Evolutionary conservation across 2,797 vertebrate species (phyloP), one percentile per base, ranked within the genome.

Genomic region (Poeciliopsis presidionis): DNA sequence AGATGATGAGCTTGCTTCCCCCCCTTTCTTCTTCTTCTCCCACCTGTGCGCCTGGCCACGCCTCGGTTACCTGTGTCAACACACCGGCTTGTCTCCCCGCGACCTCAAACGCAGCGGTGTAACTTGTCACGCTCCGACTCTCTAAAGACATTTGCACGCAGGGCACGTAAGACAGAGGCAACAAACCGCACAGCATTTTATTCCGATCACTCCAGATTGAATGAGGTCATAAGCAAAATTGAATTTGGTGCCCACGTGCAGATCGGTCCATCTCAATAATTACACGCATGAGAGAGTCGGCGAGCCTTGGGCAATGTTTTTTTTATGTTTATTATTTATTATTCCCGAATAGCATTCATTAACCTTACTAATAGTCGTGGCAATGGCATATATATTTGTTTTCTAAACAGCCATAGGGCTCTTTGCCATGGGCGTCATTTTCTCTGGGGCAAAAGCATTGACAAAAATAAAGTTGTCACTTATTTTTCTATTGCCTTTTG

Each of bases 1-100:
- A 16, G 33, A 55, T 7, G 18, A 41, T 41, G 0, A 5, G 46
- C 87, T 55, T 45, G 73, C 59, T 13, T 51, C 30, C 30, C 30
- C 30, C 30, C 30, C 30, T 51, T 28, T 11, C 1, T 28, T 75
- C 69, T 12, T 12, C 45, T 55, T 55, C 14, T 4, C 1, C 86
- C 69, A 93, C 89, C 90, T 90, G 89, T 25, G 82, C 51, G 30
- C 74, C 75, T 84, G 49, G 65, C 88, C 83, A 79, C 91, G 84
- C 92, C 92, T 83, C 1, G 0, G 20, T 0, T 46, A 70, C 0
- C 0, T 1, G 39, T 83, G 85, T 89, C 87, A 88, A 65, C 18
- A 28, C 13, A 39, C 36, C 28, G 41, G 65, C 1, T 22, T 76
- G 43, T 63, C 55, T 70, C 73, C 41, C 53, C 45, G 72, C 74